phyloP scores from a whole-genome alignment of 2,888 invertebrate genomes.

The Amphipoea oculea region DNA sequence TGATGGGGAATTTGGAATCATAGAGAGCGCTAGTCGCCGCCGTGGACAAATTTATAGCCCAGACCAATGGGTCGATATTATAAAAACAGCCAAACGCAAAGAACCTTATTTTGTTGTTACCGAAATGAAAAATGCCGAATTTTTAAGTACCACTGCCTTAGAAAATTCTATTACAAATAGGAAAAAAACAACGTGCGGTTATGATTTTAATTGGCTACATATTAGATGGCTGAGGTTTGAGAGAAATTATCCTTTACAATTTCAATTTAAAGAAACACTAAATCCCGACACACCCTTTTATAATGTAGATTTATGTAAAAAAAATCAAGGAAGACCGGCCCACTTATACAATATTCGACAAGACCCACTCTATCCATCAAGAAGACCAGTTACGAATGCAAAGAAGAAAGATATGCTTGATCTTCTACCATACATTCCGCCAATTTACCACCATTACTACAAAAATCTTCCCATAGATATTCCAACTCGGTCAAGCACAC shows the following conservation, averaged over 20 bases:
- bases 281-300: constrained; percentile 21
- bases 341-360: not conserved
- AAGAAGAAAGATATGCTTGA: constrained; percentile 56
- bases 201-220: constrained; percentile 52
- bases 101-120: no score
- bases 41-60: no score
- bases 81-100: no score
- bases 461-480: constrained; percentile 30
- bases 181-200: constrained; percentile 38
- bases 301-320: constrained; percentile 33
- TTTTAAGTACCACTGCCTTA: no score
- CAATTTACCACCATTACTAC: constrained; percentile 55
- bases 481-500: constrained; percentile 29
- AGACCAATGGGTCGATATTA: no score
- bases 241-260: constrained; percentile 38
- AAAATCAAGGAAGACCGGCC: constrained; percentile 1
- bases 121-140: no score
- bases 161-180: no score
- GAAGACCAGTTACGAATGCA: constrained; percentile 25
- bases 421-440: constrained; percentile 50
- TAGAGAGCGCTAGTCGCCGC: no score
- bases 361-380: no score
- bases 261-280: constrained; percentile 50
- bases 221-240: constrained; percentile 55
- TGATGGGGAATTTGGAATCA: no score